Conservation (phyloP, 2,113 vertebrate genomes). For the Oreochromis tanganicae region DNA sequence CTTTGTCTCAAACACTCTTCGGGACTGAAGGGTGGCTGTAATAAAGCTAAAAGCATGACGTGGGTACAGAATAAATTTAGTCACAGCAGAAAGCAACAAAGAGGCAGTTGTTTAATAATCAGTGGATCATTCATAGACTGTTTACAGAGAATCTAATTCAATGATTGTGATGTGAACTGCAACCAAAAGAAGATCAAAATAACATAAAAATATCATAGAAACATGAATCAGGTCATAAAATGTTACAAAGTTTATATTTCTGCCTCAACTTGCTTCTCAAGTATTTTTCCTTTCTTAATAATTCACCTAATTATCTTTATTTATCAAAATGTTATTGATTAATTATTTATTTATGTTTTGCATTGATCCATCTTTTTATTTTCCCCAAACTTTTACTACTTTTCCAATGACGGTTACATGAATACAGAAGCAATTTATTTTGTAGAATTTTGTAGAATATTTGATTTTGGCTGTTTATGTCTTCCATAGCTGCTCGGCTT, state of each 20-base stretch:
- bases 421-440: not conserved
- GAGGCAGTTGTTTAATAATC: not conserved
- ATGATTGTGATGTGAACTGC: not conserved
- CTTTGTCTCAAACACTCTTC: not conserved
- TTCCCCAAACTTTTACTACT: accelerated
- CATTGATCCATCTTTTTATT: not conserved
- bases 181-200: not conserved
- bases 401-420: not conserved
- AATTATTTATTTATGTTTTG: not conserved
- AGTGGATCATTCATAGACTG: not conserved
- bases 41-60: not conserved
- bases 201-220: not conserved
- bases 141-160: not conserved
- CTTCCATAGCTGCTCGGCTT: accelerated
- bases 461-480: accelerated
- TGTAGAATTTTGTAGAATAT: not conserved
- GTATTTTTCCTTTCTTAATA: not conserved
- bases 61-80: not conserved
- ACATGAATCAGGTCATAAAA: accelerated
- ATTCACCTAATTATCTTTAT: not conserved
- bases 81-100: not conserved
- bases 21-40: not conserved
- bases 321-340: not conserved
- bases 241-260: not conserved
- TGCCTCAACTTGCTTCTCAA: not conserved